Evolutionary conservation across 2,888 invertebrate genomes (phyloP).

Genomic region (Embidobia sp.): DNA sequence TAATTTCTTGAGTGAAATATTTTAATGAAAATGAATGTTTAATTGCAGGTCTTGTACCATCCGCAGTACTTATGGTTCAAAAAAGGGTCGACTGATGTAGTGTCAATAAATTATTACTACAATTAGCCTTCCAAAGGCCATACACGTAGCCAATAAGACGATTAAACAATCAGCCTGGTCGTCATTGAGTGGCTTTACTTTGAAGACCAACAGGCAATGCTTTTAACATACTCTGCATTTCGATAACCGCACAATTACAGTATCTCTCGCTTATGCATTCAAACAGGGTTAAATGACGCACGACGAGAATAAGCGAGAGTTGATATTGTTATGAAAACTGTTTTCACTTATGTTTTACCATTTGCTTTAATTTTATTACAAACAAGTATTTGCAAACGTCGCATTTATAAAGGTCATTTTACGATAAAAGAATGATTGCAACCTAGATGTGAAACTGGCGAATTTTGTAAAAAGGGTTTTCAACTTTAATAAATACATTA

Average conservation of each 20-base stretch:
- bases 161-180: conserved; percentile 10
- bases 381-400: conserved; percentile 4
- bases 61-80: conserved; percentile 91
- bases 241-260: conserved; percentile 24
- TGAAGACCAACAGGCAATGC: not conserved
- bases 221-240: conserved; percentile 18
- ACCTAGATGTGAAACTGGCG: no score
- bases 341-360: not conserved
- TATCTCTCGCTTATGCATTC: not conserved
- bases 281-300: no score
- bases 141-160: conserved; percentile 2
- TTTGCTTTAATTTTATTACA: not conserved
- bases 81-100: conserved; percentile 78
- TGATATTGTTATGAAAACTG: not conserved
- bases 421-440: no score
- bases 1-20: not conserved
- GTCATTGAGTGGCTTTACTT: conserved; percentile 1
- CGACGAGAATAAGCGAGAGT: no score
- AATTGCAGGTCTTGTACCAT: conserved; percentile 89
- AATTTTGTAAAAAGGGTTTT: conserved; percentile 23
- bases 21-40: not conserved
- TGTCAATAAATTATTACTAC: not conserved
- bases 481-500: conserved; percentile 25
- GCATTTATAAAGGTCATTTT: no score
- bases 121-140: not conserved